phyloP scores from a whole-genome alignment of 2,797 vertebrate genomes.

The Helarctos malayanus region DNA sequence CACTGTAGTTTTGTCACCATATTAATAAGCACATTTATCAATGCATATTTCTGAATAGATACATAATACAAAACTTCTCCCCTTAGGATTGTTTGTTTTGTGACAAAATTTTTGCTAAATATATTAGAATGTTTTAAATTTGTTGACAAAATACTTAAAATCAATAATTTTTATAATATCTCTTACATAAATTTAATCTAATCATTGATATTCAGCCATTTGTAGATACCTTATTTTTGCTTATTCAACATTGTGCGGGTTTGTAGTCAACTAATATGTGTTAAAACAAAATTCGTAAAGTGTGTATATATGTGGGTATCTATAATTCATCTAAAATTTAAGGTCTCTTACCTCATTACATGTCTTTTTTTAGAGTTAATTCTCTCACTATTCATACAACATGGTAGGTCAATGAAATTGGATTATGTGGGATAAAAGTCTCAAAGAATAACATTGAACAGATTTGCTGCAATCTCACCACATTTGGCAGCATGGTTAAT shows the following conservation, averaged over 20 bases:
- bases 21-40: background rate
- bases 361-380: conserved; percentile 31
- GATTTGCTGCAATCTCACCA: conserved; percentile 40
- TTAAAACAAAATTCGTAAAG: background rate
- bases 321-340: conserved; percentile 34
- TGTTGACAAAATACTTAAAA: background rate
- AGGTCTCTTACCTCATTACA: conserved; percentile 23
- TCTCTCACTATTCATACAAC: conserved; percentile 66
- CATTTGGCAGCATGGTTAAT: conserved; percentile 62
- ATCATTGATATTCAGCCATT: background rate
- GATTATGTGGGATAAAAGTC: conserved; percentile 69
- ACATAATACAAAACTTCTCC: background rate
- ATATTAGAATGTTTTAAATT: conserved; percentile 22
- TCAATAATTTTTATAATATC: background rate
- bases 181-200: background rate
- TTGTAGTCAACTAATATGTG: background rate
- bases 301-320: background rate
- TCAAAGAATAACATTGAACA: conserved; percentile 54
- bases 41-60: background rate
- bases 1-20: background rate
- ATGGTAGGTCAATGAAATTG: conserved; percentile 60
- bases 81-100: background rate
- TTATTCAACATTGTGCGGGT: background rate
- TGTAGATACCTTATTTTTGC: background rate
- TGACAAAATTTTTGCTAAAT: background rate